Base-by-base conservation (phyloP, 1,140 invertebrate genomes). In the Triops cancriformis region DNA sequence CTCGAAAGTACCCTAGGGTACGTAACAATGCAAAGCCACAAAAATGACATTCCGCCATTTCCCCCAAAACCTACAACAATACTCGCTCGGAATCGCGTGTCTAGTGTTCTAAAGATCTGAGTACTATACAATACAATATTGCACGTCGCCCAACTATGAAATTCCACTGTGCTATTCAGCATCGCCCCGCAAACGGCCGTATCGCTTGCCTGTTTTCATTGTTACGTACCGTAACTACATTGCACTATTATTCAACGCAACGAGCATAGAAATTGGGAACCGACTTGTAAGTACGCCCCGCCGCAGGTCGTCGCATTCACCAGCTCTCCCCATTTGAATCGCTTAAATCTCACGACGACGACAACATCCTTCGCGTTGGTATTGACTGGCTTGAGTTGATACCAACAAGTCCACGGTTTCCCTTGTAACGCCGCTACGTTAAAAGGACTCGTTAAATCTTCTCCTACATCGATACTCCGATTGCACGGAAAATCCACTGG, bases 281-380 rank as follows among this genome's bases (percentile, higher is more conserved):
- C n/a, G 84, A 95, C 93, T 91, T 95, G 93, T 86, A 95, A 89
- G 82, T 91, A 94, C 82, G 93, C 94, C 43, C 92, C 92, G 77
- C 92, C 89, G 83, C 94, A 95, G 72, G 91, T 89, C 14, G 92
- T 94, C 1, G 92, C 93, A 84, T 95, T 95, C 78, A 93, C 87
- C 75, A 96, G 86, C 12, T 90, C 90, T 1, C 94, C 94, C 51
- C 95, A 92, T 88, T 96, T 95, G 86, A 95, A 95, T 83, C 94
- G 94, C 87, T 94, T 94, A 86, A 96, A 95, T 77, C 93, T 28
- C n/a, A 79, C 31, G 23, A 79, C 37, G 72, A 79, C 43, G 51
- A 79, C 75, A 7, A 73, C 51, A 18, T 64, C 51, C 14, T 64
- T 64, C 6, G 51, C 51, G n/a, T 64, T 64, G 51, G 14, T 64